Percentiles rank a stretch among this genome's conserved stretches.
Conservation (phyloP, 2,888 invertebrate genomes). For the Cyclophora punctaria region DNA sequence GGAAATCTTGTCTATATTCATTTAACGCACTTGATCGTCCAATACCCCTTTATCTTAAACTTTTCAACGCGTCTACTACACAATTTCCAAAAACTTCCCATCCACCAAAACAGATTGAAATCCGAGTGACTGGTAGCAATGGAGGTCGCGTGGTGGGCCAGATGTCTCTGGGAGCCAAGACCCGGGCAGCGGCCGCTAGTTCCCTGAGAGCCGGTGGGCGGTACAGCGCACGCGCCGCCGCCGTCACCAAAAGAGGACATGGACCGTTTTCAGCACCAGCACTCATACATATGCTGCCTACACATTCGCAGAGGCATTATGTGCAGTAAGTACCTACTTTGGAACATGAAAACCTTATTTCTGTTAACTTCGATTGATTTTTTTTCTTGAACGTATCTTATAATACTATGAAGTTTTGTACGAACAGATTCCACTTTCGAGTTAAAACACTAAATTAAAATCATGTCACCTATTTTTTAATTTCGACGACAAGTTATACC, state of each 20-base stretch:
- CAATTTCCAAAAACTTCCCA: neutral
- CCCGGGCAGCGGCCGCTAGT: conserved; percentile 91
- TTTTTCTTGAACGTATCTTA: too few relatives aligned
- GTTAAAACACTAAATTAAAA: too few relatives aligned
- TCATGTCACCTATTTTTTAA: too few relatives aligned
- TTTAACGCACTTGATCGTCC: too few relatives aligned
- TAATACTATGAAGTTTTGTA: too few relatives aligned
- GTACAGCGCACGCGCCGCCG: conserved; percentile 93
- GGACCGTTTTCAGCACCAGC: conserved; percentile 91
- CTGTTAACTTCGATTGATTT: too few relatives aligned
- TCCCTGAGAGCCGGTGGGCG: conserved; percentile 89
- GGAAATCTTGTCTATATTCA: too few relatives aligned
- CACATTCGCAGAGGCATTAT: conserved; percentile 62
- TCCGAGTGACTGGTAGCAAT: conserved; percentile 49
- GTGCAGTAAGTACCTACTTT: conserved; percentile 51
- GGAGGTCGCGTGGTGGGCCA: conserved; percentile 78
- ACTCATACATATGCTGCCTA: conserved; percentile 81
- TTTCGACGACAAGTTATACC: too few relatives aligned
- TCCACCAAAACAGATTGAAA: conserved; percentile 45
- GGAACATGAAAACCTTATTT: too few relatives aligned
- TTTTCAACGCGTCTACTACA: too few relatives aligned
- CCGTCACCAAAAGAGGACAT: conserved; percentile 88
- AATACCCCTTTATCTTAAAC: too few relatives aligned
- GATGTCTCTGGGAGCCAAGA: conserved; percentile 90
- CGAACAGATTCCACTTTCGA: too few relatives aligned